Percentiles rank a stretch among this genome's conserved stretches.
phyloP scores from a whole-genome alignment of 2,113 vertebrate species.

The Rhabdomys dilectus region DNA sequence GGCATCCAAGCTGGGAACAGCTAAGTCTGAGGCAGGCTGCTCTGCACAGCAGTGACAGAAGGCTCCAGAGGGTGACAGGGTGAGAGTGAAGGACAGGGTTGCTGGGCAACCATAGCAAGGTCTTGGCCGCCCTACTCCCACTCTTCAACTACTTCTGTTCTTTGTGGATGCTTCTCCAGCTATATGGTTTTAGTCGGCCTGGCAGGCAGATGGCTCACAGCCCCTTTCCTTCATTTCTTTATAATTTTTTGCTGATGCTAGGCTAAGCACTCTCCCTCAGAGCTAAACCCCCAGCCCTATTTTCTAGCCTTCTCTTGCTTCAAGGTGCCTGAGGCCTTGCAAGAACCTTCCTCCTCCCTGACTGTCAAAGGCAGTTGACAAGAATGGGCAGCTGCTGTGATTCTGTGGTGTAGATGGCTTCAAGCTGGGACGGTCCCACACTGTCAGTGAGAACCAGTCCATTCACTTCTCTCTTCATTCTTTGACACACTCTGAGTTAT shows the following conservation, averaged over 20 bases:
- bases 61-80: rapidly evolving
- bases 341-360: not conserved
- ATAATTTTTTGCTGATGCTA: not conserved
- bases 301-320: not conserved
- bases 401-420: not conserved
- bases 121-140: not conserved
- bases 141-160: not conserved
- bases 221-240: not conserved
- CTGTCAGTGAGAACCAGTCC: too few relatives aligned
- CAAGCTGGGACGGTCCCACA: not conserved
- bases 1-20: not conserved
- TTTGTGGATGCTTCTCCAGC: not conserved
- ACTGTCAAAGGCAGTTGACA: not conserved
- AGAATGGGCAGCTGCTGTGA: not conserved
- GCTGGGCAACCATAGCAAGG: not conserved
- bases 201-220: not conserved
- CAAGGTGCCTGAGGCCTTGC: not conserved
- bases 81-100: too few relatives aligned
- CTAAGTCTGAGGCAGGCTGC: not conserved
- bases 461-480: not conserved
- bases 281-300: not conserved
- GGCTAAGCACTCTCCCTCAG: not conserved
- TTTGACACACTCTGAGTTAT: not conserved
- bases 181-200: not conserved
- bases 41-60: not conserved